Base-by-base conservation (phyloP, 2,113 vertebrate species). In the Pterocles orientalis region DNA sequence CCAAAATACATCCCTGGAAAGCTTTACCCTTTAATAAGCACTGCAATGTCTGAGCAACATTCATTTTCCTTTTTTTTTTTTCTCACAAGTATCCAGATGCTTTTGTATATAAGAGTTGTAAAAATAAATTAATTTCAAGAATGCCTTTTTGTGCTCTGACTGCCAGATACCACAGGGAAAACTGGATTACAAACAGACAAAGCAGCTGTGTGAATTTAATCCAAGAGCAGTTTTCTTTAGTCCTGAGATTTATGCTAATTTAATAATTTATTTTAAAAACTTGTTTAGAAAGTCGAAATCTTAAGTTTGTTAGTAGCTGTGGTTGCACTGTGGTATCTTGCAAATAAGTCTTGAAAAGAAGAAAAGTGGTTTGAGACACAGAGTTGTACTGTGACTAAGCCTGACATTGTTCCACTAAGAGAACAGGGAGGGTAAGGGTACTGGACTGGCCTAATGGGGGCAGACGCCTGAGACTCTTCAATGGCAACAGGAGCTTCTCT, bases 191-290 rank as follows among this genome's bases (percentile, higher is more conserved):
- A 94, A 88, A 83, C 86, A 95, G 66, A 80, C 62, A 69, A 80
- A 94, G n/a, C 60, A 94, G 54, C 66, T 95, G 85, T 47, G 25
- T 53, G 18, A 70, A 66, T 90, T 95, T 85, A 95, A 94, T 79
- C 41, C 54, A 78, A 90, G 11, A 72, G 34, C 12, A 51, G 41
- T 7, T 48, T 65, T 54, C 84, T 28, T 88, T 70, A 89, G 33
- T 53, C 93, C 69, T 43, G 77, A 92, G 61, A 89, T 64, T 71
- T 88, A 80, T 72, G 53, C 17, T 69, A 69, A 81, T 92, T 75
- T 66, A 91, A 76, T 62, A 78, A 86, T 69, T 86, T 66, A 66
- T 65, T 92, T 88, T 92, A 20, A 57, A 65, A 83, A 34, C 39
- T 31, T 86, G 12, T 50, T 94, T 64, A 56, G 48, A 26, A 84